A percentile compares a stretch with the other conserved stretches of the same genome.
phyloP scores from a whole-genome alignment of 1,140 invertebrate species.

The Hycleus cichorii region DNA sequence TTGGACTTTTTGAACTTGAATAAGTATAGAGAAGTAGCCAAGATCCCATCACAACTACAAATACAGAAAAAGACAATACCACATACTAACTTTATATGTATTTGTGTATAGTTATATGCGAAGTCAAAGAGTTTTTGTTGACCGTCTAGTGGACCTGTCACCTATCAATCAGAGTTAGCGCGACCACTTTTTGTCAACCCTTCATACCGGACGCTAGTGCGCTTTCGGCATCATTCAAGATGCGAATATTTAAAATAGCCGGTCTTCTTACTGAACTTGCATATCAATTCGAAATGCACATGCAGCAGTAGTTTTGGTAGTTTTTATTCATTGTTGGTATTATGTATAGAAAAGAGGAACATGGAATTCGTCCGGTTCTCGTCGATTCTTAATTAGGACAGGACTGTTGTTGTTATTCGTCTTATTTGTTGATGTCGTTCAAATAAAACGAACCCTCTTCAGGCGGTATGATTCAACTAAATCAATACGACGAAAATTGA shows the following conservation, averaged over 20 bases:
- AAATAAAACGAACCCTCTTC: too few species aligned
- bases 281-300: conserved; percentile 22
- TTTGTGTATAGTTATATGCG: background rate
- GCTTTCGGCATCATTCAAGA: conserved; percentile 24
- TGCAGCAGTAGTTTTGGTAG: background rate
- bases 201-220: conserved; percentile 36
- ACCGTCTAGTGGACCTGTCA: conserved; percentile 36
- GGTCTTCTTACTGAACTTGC: conserved; percentile 22
- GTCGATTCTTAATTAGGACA: too few species aligned
- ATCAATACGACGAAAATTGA: too few species aligned
- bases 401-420: too few species aligned
- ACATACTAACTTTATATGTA: background rate
- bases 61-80: background rate
- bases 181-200: conserved; percentile 38
- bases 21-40: too few species aligned
- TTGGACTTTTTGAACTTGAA: too few species aligned
- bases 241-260: conserved; percentile 36
- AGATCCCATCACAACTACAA: too few species aligned
- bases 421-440: too few species aligned
- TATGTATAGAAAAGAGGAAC: too few species aligned
- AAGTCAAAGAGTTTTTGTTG: conserved; percentile 23
- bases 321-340: background rate
- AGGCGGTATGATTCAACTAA: too few species aligned
- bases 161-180: conserved; percentile 38
- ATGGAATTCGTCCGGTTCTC: too few species aligned